Base-by-base conservation (phyloP, 2,797 vertebrate genomes). In the Etheostoma perlongum region DNA sequence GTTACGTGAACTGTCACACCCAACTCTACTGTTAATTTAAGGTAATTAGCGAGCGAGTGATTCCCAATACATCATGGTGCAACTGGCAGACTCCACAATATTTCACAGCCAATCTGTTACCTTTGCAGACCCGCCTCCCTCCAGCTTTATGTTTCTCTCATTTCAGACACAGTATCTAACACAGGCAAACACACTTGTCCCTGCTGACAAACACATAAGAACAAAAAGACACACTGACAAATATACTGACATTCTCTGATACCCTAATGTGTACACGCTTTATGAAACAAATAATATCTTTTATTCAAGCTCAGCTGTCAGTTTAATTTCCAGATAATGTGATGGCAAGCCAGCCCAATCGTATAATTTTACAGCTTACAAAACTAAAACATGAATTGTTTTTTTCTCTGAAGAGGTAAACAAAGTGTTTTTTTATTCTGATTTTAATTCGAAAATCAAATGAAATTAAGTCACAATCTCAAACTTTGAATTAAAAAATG, bases 1-100 rank as follows among this genome's bases (percentile, higher is more conserved):
- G 94, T 95, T 95, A 91, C 88, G 77, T 95, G 93, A 95, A 95
- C 93, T 95, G 95, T 96, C 95, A 96, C 95, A 95, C 93, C 92
- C 90, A 95, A 94, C 94, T 95, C 93, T 95, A 95, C 95, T 95
- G 94, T 96, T 96, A 95, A 96, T 96, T 95, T 95, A 95, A 94
- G 94, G 94, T 95, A 96, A 96, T 96, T 95, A 95, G 94, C 88
- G 87, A 94, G 93, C 91, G 88, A 95, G 90, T 91, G 94, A 95
- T 95, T 96, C 94, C 92, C 95, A 94, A 96, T 96, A 95, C 93
- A 95, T 96, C 95, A 95, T 90, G 89, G 89, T 79, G 83, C 85
- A 85, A 91, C 93, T 94, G 94, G 94, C 95, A 95, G 94, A 93
- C 93, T 94, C 85, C 87, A 92, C 93, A 93, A 94, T 94, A 93